Conservation (phyloP, 2,113 vertebrate genomes). For the Pangasianodon gigas region DNA sequence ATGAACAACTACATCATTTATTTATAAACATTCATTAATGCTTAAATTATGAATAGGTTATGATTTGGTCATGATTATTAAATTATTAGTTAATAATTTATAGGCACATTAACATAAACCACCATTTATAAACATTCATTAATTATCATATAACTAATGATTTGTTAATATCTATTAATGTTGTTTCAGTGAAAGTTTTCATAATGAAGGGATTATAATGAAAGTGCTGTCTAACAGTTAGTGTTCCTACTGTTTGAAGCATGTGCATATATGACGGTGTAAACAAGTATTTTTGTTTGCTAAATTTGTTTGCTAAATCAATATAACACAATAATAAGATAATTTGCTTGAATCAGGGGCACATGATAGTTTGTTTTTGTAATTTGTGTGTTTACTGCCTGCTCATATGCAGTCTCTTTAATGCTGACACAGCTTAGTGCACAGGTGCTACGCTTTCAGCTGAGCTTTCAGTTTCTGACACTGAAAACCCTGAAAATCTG, state of each 20-base stretch:
- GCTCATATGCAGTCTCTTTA: neutral
- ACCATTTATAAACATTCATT: neutral
- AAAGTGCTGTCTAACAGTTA: too few relatives aligned
- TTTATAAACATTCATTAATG: neutral
- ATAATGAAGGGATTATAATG: too few relatives aligned
- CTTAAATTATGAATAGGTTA: too few relatives aligned
- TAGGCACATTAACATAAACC: neutral
- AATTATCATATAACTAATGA: too few relatives aligned
- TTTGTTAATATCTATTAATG: neutral
- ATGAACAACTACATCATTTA: too few relatives aligned
- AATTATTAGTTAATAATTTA: neutral
- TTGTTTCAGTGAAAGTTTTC: neutral
- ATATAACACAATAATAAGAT: neutral
- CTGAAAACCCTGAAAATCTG: constrained; percentile 11
- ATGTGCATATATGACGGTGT: too few relatives aligned
- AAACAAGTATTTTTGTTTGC: too few relatives aligned
- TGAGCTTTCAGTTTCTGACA: constrained; percentile 1
- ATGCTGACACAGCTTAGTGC: neutral
- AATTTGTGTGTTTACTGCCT: neutral
- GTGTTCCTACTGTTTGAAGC: too few relatives aligned
- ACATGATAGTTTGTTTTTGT: neutral
- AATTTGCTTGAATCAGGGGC: neutral
- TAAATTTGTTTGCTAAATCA: too few relatives aligned
- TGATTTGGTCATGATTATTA: neutral
- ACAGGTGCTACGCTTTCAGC: neutral